Evolutionary conservation across 2,113 vertebrate species (phyloP), one percentile per base, ranked within the genome.

Genomic region (Urocolius indicus): DNA sequence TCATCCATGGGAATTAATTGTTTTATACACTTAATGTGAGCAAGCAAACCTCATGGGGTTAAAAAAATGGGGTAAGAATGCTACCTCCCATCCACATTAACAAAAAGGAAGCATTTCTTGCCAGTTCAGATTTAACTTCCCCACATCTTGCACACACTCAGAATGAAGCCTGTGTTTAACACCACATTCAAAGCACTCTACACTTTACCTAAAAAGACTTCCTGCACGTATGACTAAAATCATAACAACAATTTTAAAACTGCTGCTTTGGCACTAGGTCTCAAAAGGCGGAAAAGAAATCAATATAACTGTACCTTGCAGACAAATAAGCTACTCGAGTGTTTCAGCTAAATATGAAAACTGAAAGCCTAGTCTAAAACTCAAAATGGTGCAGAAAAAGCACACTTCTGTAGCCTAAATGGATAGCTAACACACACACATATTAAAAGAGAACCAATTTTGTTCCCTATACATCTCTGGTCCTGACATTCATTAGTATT

Each of bases 401-500:
- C 80, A 61, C 27, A 67, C 52, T 90, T 77, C 78, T 30, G 36
- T 19, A 84, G 32, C 69, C 52, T 76, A 87, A 83, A 96, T 74
- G 83, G 78, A 92, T 0, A 72, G 54, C 66, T 17, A 55, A 15
- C 52, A 82, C 38, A 88, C 41, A 69, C 9, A 17, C 30, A 38
- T 32, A 7, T 30, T 76, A 81, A 68, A 85, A 92, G 73, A 96
- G 89, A 97, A 94, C 92, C 87, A 87, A 75, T 98, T 97, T 98
- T 78, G 73, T 94, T 95, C 93, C 69, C 89, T 4, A 18, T 94
- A 85, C 72, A 95, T 96, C 96, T 94, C 96, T 93, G 88, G 80
- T 93, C 94, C 91, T 96, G 91, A 96, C 90, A 97, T 96, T 98
- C 96, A 98, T 98, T 97, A 97, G 97, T 97, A 97, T 97, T 97